These are phyloP conservation scores for Oenanthe oenanthe DNA, from an alignment of 2,113 vertebrate species.

Conservation along the genomic window DNA sequence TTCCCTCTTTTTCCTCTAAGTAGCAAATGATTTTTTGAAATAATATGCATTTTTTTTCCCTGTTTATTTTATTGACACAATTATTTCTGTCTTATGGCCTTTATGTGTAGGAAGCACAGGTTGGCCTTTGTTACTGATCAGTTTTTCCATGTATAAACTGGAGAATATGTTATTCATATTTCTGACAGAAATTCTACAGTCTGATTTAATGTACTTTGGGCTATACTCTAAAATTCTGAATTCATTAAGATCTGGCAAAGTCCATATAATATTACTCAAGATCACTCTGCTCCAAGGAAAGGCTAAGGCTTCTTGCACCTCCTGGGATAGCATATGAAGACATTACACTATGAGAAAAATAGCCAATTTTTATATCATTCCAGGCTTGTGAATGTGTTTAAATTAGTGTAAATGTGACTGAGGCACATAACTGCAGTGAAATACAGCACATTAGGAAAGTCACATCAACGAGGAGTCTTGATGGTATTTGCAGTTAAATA, in stretches of 20 bases:
- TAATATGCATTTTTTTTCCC: neutral
- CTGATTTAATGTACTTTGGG: neutral
- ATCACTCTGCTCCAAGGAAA: neutral
- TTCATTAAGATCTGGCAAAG: neutral
- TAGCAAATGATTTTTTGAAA: neutral
- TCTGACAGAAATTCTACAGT: neutral
- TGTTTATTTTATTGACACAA: neutral
- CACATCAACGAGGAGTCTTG: neutral
- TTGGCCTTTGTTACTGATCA: neutral
- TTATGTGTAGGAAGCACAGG: neutral
- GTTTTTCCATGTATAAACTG: neutral
- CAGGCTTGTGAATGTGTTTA: neutral
- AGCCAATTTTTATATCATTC: neutral
- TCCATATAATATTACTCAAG: neutral
- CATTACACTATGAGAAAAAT: neutral
- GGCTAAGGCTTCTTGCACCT: neutral
- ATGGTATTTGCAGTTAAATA: constrained; percentile 14
- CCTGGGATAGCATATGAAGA: neutral
- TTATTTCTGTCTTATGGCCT: neutral
- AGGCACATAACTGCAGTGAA: neutral
- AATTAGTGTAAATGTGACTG: neutral
- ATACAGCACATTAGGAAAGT: neutral
- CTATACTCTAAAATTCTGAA: neutral
- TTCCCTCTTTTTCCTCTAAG: neutral
- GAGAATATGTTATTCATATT: neutral